phyloP scores from a whole-genome alignment of 2,113 vertebrate genomes.

The Actinemys pallida region DNA sequence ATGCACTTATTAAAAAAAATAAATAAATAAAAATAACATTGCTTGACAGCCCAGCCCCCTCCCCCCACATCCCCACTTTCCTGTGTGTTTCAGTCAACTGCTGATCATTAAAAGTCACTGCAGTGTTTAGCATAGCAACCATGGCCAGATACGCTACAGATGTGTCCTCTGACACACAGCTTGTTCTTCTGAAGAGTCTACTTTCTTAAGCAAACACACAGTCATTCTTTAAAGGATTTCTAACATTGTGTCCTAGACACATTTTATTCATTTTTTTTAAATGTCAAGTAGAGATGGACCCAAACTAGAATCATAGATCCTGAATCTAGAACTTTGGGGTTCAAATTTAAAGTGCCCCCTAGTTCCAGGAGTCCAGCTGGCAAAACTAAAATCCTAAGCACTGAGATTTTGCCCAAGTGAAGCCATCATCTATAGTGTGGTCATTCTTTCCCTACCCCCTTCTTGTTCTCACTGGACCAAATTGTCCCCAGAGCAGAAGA shows the following conservation, averaged over 20 bases:
- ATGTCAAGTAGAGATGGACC: neutral
- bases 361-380: neutral
- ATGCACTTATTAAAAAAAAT: constrained; percentile 20
- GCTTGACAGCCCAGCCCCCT: accelerated
- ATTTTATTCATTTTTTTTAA: constrained; percentile 14
- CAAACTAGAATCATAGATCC: neutral
- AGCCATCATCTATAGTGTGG: neutral
- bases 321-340: neutral
- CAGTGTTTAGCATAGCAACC: accelerated
- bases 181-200: accelerated
- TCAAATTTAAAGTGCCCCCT: neutral
- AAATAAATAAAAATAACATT: constrained; percentile 15
- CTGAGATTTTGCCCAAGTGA: neutral
- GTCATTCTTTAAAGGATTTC: neutral
- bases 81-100: neutral
- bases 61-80: accelerated
- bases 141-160: accelerated
- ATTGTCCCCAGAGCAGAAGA: neutral
- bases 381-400: neutral
- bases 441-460: neutral
- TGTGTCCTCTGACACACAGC: neutral
- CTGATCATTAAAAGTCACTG: accelerated
- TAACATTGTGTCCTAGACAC: neutral
- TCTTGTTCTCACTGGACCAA: neutral
- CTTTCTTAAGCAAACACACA: accelerated